Evolutionary conservation across 2,888 invertebrate genomes (phyloP).

Genomic region (Tetanocera ferruginea): DNA sequence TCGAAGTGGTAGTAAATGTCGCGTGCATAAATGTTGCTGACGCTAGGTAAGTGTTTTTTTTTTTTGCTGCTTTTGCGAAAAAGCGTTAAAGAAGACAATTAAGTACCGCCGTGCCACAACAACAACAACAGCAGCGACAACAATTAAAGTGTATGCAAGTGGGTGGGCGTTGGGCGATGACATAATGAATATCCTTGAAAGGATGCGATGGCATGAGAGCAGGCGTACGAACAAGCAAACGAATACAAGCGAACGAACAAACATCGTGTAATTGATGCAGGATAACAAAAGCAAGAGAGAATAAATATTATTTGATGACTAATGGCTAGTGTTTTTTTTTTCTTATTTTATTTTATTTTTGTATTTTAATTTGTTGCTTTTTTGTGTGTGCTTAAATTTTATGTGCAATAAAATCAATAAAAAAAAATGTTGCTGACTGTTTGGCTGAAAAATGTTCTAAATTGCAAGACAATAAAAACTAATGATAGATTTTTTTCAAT

Average conservation of each 20-base stretch:
- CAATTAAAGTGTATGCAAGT: neutral
- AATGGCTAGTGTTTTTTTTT: neutral
- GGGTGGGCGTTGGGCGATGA: slow-evolving; percentile 10
- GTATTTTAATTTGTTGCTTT: neutral
- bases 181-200: slow-evolving; percentile 16
- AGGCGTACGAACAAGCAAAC: neutral
- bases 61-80: too few species aligned
- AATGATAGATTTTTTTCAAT: too few species aligned
- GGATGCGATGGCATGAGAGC: neutral
- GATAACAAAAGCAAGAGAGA: neutral
- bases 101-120: too few species aligned
- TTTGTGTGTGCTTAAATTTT: neutral
- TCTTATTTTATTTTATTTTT: neutral
- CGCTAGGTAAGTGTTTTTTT: too few species aligned
- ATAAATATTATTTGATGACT: neutral
- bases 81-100: too few species aligned
- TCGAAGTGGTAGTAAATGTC: too few species aligned
- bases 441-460: too few species aligned
- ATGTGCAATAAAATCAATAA: slow-evolving; percentile 7
- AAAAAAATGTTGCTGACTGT: neutral
- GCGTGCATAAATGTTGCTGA: too few species aligned
- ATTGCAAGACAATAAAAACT: too few species aligned
- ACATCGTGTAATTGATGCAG: slow-evolving; percentile 4
- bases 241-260: neutral
- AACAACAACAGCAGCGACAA: neutral